Evolutionary conservation across 2,888 invertebrate genomes (phyloP), one percentile per base, ranked within the genome.

Genomic region (Synanthedon vespiformis): DNA sequence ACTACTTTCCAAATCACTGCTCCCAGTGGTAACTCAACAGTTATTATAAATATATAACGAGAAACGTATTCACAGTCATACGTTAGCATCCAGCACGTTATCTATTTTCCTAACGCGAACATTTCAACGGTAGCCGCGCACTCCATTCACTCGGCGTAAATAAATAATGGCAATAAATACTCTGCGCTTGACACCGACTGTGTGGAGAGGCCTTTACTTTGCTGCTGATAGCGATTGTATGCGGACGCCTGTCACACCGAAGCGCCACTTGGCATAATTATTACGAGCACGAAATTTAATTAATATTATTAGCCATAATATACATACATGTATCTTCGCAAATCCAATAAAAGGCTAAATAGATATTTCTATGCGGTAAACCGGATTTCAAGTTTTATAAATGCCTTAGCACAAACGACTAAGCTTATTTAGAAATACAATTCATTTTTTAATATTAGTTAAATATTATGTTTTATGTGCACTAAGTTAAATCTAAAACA

Each of bases 101-200:
- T 13, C 44, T 44, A 44, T 44, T 44, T 44, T 44, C 44, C 44
- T 44, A 44, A 55, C 56, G 55, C 53, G 65, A 64, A 62, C 67
- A 68, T 65, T 71, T 72, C 27, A 13, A 49, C 52, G 34, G 8
- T 34, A 10, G 34, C 34, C 10, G 12, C 27, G 34, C 51, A 51
- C 40, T 51, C 51, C 40, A 51, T 51, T 68, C 73, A 62, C 62
- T 64, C 64, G 57, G 59, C 61, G 62, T 70, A 74, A 74, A 83
- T 84, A 85, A 85, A 85, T 83, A 84, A 83, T 68, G 65, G 72
- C 70, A 58, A 82, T 85, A 83, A 81, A 85, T 81, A 80, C 81
- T 82, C 85, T 85, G 85, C 55, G 57, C 58, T 59, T 79, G 84
- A 84, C 84, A 76, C 70, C 71, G 72, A 68, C 65, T 74, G 79